Evolutionary conservation across 2,888 invertebrate species (phyloP).

Genomic region (Leptinotarsa peninsularis): DNA sequence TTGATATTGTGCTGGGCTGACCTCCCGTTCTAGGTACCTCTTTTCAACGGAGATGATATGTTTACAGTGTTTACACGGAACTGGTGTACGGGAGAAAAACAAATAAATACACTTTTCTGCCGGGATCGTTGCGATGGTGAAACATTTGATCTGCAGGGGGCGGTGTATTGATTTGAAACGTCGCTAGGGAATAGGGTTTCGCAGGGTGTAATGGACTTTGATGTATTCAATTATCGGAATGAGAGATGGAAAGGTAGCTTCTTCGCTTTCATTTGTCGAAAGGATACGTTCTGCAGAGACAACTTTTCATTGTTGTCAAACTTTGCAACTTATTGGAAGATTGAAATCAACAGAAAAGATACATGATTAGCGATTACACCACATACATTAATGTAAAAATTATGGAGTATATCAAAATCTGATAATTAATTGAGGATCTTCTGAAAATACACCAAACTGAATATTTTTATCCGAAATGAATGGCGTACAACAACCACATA

Average conservation of each 20-base stretch:
- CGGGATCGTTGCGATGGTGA: background rate
- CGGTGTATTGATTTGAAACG: constrained; percentile 9
- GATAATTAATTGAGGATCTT: too few species aligned
- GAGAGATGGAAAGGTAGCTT: background rate
- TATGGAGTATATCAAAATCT: too few species aligned
- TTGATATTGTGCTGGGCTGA: constrained; percentile 22
- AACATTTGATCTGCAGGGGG: constrained; percentile 4
- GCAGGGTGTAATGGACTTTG: background rate
- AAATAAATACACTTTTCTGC: constrained; percentile 2
- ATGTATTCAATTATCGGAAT: constrained; percentile 1
- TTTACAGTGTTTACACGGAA: constrained; percentile 17
- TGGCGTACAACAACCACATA: too few species aligned
- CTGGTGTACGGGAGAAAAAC: background rate
- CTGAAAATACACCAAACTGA: too few species aligned
- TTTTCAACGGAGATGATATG: constrained; percentile 15
- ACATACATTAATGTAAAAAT: too few species aligned
- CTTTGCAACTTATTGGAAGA: too few species aligned
- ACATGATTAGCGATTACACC: too few species aligned
- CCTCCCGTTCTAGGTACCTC: constrained; percentile 19
- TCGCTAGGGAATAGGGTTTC: background rate
- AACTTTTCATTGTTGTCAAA: too few species aligned
- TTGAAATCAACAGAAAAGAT: too few species aligned
- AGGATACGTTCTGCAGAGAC: background rate
- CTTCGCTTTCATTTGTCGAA: background rate
- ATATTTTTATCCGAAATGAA: too few species aligned